A percentile compares a stretch with the other conserved stretches of the same genome.
Evolutionary conservation across 2,888 invertebrate genomes (phyloP).

Genomic region (Drosophila mimica): DNA sequence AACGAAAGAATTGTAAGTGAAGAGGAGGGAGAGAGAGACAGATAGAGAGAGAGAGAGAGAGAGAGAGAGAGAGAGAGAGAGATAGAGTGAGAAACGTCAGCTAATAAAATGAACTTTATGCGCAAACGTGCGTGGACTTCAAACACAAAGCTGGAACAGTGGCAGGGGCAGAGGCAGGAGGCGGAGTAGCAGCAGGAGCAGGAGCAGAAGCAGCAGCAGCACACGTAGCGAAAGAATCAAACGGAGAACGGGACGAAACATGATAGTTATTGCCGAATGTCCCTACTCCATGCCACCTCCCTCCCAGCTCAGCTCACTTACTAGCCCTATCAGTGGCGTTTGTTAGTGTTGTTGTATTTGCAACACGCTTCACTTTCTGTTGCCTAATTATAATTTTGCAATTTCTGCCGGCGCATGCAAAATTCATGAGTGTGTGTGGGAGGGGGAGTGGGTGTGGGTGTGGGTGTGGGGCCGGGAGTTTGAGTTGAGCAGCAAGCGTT

Average conservation of each 20-base stretch:
- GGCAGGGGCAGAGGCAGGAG: neutral
- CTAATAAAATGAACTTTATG: constrained; percentile 81
- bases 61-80: neutral
- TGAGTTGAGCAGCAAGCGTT: neutral
- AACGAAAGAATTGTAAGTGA: constrained; percentile 24
- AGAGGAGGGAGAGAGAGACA: neutral
- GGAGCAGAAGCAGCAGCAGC: neutral
- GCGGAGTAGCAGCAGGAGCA: neutral
- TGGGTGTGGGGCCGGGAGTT: neutral
- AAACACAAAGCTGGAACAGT: constrained; percentile 20
- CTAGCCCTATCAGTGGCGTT: neutral
- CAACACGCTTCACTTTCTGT: constrained; percentile 39
- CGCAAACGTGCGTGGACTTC: constrained; percentile 73
- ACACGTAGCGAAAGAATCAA: neutral
- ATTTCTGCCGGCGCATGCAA: constrained; percentile 78
- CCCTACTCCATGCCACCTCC: neutral
- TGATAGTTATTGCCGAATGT: constrained; percentile 41
- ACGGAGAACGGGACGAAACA: neutral
- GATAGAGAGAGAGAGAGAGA: neutral
- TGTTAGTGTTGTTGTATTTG: constrained; percentile 27
- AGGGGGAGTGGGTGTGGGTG: neutral
- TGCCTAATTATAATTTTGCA: constrained; percentile 79
- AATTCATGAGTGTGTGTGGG: constrained; percentile 64
- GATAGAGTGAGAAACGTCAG: constrained; percentile 51
- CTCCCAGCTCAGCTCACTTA: neutral